Conservation (phyloP, 2,888 invertebrate species). For the Seladonia tumulorum region DNA sequence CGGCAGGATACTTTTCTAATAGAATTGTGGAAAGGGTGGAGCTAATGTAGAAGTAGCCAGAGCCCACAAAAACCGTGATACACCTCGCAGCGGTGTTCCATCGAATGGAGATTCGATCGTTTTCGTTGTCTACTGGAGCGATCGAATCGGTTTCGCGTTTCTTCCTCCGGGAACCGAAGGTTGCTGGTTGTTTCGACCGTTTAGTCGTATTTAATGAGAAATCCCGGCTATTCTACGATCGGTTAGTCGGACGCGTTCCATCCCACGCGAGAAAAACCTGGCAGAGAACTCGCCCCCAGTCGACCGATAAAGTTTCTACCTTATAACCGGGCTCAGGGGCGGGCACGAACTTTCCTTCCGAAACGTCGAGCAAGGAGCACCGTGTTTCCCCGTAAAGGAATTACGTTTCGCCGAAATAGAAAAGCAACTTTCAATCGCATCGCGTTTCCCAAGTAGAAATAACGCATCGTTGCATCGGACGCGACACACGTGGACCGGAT, state of each 20-base stretch:
- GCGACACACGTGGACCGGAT: neutral
- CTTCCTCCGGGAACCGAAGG: slow-evolving; percentile 18
- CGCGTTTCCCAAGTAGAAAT: neutral
- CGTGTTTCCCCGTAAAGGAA: slow-evolving; percentile 20
- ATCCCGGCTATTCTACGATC: slow-evolving; percentile 44
- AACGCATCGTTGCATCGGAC: neutral
- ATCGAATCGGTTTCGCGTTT: slow-evolving; percentile 40
- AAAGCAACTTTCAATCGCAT: slow-evolving; percentile 11
- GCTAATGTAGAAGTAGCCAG: neutral
- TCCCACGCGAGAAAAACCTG: slow-evolving; percentile 37
- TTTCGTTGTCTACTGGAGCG: neutral
- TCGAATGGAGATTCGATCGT: neutral
- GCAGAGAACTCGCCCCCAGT: slow-evolving; percentile 36
- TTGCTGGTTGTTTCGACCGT: slow-evolving; percentile 25
- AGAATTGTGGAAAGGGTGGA: slow-evolving; percentile 1
- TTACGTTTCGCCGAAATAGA: slow-evolving; percentile 25
- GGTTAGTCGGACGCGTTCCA: slow-evolving; percentile 31
- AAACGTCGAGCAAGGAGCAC: slow-evolving; percentile 12
- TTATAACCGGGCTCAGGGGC: slow-evolving; percentile 21
- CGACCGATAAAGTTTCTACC: slow-evolving; percentile 35
- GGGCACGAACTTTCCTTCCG: slow-evolving; percentile 30
- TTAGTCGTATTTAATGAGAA: slow-evolving; percentile 69
- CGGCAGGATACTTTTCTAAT: neutral
- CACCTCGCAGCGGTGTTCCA: neutral
- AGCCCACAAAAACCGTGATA: neutral